Conservation (phyloP, 2,888 invertebrate genomes). For the Phyllotreta cruciferae region DNA sequence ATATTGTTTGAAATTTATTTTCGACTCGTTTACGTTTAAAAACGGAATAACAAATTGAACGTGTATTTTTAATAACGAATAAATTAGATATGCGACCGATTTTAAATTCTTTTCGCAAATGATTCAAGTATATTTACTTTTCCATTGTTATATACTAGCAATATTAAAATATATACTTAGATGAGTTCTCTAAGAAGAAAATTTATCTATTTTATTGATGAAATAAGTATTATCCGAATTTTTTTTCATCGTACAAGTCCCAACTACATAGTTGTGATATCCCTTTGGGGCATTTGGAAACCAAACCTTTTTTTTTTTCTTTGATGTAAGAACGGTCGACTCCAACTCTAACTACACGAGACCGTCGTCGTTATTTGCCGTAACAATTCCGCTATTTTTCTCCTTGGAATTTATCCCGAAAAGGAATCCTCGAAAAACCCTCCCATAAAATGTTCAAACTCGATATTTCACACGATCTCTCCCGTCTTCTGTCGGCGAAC, state of each 20-base stretch:
- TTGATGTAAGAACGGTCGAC: background rate
- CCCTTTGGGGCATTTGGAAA: too few species aligned
- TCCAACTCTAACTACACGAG: background rate
- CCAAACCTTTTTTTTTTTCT: too few species aligned
- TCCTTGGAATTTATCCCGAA: constrained; percentile 15
- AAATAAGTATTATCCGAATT: too few species aligned
- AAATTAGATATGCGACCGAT: background rate
- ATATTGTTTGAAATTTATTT: constrained; percentile 22
- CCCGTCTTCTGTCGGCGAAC: constrained; percentile 47
- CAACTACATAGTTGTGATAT: too few species aligned
- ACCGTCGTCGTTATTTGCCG: constrained; percentile 8
- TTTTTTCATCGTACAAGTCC: too few species aligned
- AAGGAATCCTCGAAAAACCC: constrained; percentile 13
- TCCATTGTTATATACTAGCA: too few species aligned
- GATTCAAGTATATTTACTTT: too few species aligned
- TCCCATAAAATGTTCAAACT: constrained; percentile 33
- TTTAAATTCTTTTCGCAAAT: too few species aligned
- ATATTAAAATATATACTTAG: too few species aligned
- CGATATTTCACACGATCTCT: constrained; percentile 45
- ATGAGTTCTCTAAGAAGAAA: too few species aligned
- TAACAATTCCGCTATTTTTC: constrained; percentile 7
- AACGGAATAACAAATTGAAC: constrained; percentile 7
- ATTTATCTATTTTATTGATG: too few species aligned
- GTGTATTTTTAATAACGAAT: constrained; percentile 11
- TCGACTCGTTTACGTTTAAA: background rate